Base-by-base conservation (phyloP, 2,888 invertebrate genomes). In the Leptogaster cylindrica region DNA sequence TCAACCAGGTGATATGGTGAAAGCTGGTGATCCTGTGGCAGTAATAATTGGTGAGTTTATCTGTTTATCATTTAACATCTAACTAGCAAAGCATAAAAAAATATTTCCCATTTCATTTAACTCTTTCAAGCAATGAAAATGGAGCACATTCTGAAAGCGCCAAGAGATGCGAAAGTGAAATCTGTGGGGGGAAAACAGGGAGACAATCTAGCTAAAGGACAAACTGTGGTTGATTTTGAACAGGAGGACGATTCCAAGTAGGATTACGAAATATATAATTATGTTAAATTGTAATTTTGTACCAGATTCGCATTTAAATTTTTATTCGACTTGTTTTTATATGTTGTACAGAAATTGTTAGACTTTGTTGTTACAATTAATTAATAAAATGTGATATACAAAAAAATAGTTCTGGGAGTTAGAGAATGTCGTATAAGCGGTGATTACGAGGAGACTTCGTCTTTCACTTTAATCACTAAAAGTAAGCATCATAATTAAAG, bases 131-230 rank as follows among this genome's bases (percentile, higher is more conserved):
- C 99, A 0, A 99, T 99, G 99, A 99, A 99, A 84, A 99, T 99
- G 99, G 99, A 99, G 86, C 92, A 97, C 79, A 89, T 96, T 10
- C 89, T 99, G 10, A 91, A 91, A 73, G 92, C 97, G 2, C 88
- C 90, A 0, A 83, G 87, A 46, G 88, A 90, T 76, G 96, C 93
- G 50, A 85, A 83, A 4, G 87, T 98, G 2, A 86, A 90, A 50
- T 85, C 87, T 2, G 82, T 97, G 27, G 83, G 82, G 3, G 90
- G 87, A 75, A 86, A 88, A 67, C 82, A 86, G 68, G 97, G 97
- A 0, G 92, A 94, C 73, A 92, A 89, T 70, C 91, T 97, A 2
- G 83, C 88, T 8, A 97, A 95, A 77, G 88, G 90, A 46, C 83
- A 85, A 1, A 83, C 84, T 39, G 82, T 89, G 63, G 84, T 89